phyloP scores from a whole-genome alignment of 1,140 invertebrate species.

The Orius laevigatus region DNA sequence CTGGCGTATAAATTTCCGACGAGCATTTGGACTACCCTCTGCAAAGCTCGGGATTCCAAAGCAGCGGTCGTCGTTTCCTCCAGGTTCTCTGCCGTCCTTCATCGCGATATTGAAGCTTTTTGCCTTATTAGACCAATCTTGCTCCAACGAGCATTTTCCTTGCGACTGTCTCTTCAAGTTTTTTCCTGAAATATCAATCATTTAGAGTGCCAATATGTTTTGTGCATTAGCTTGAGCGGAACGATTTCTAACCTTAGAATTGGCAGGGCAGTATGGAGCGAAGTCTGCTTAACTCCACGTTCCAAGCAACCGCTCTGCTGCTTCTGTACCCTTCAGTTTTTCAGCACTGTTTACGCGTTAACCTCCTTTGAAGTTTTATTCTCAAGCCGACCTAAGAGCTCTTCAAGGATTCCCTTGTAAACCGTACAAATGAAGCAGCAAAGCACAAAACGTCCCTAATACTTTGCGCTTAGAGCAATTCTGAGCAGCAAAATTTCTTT shows the following conservation, averaged over 20 bases:
- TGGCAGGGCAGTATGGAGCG: constrained; percentile 72
- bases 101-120: constrained; percentile 31
- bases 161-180: constrained; percentile 76
- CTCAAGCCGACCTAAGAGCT: too few relatives aligned
- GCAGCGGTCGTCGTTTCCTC: constrained; percentile 36
- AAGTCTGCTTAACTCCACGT: constrained; percentile 63
- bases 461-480: too few relatives aligned
- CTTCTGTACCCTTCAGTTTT: too few relatives aligned
- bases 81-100: constrained; percentile 14
- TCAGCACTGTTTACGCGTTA: too few relatives aligned
- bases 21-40: constrained; percentile 64
- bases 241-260: constrained; percentile 56
- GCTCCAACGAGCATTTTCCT: constrained; percentile 78
- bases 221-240: background rate
- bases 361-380: too few relatives aligned
- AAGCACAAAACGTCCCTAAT: too few relatives aligned
- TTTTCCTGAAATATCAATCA: constrained; percentile 40
- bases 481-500: too few relatives aligned
- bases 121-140: constrained; percentile 73
- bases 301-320: constrained; percentile 61
- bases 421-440: too few relatives aligned
- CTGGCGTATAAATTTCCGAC: constrained; percentile 67
- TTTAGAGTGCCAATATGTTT: too few relatives aligned
- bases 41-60: constrained; percentile 62
- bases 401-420: too few relatives aligned